Percentiles rank a stretch among this genome's conserved stretches.
Evolutionary conservation across 2,113 vertebrate genomes (phyloP).

Genomic region (Brachyhypopomus occidentalis): DNA sequence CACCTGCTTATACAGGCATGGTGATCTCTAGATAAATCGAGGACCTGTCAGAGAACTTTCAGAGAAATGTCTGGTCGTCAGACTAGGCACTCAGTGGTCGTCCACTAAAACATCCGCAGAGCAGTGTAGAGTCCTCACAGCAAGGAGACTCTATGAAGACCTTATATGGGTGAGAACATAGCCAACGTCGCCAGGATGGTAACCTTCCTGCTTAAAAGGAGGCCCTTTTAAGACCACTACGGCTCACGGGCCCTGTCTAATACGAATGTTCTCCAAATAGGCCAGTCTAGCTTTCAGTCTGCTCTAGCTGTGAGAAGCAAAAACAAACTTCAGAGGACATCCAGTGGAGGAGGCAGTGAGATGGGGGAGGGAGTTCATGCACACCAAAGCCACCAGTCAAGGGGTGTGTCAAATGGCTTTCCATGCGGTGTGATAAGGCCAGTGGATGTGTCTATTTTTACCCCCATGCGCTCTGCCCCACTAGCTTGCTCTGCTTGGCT

Average conservation of each 20-base stretch:
- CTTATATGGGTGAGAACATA: not conserved
- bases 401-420: constrained; percentile 79
- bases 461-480: constrained; percentile 80
- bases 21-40: too few relatives aligned
- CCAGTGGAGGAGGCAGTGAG: constrained; percentile 60
- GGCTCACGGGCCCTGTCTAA: not conserved
- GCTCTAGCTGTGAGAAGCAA: not conserved
- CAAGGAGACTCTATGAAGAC: not conserved
- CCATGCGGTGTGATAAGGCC: constrained; percentile 82
- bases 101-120: too few relatives aligned
- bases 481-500: constrained; percentile 69
- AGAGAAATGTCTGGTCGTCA: too few relatives aligned
- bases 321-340: constrained; percentile 54
- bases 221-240: not conserved
- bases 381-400: constrained; percentile 73
- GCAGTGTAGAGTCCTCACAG: too few relatives aligned
- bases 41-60: too few relatives aligned
- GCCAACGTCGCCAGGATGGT: too few relatives aligned
- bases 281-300: not conserved
- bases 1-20: too few relatives aligned
- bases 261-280: not conserved
- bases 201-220: too few relatives aligned
- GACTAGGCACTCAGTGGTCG: too few relatives aligned
- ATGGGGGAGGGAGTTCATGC: constrained; percentile 63
- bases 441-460: constrained; percentile 88